These are phyloP conservation scores for Minunthozetes semirufus DNA, from an alignment of 2,888 invertebrate genomes.

Conservation along the genomic window DNA sequence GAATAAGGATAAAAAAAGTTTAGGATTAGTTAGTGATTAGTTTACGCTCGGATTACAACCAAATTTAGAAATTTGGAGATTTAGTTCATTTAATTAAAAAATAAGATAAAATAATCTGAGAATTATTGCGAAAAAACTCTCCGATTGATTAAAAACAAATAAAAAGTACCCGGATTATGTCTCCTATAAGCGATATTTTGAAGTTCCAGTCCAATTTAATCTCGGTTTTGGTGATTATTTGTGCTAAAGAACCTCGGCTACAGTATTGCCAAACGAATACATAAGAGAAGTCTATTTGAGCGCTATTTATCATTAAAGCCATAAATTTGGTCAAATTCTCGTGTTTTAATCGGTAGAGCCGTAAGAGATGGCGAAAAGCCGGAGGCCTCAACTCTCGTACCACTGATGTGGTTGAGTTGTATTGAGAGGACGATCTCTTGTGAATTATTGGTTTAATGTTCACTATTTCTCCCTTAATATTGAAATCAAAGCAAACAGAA, in stretches of 20 bases:
- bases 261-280: constrained; percentile 70
- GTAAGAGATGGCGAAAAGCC: background rate
- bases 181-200: constrained; percentile 81
- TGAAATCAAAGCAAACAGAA: background rate
- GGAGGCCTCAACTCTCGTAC: background rate
- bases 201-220: constrained; percentile 93
- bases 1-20: constrained; percentile 22
- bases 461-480: background rate
- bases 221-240: constrained; percentile 78
- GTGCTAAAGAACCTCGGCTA: constrained; percentile 77
- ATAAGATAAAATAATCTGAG: constrained; percentile 21
- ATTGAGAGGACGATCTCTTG: background rate
- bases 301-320: background rate
- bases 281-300: background rate
- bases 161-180: constrained; percentile 54
- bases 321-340: constrained; percentile 22
- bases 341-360: background rate
- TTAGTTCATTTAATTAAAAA: too few relatives aligned
- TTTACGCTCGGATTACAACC: too few relatives aligned
- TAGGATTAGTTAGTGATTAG: too few relatives aligned
- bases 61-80: too few relatives aligned
- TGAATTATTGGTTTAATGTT: background rate
- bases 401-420: too few relatives aligned
- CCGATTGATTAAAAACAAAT: background rate
- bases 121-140: too few relatives aligned